A percentile compares a stretch with the other conserved stretches of the same genome.
Conservation (phyloP, 2,888 invertebrate genomes). For the Dusona sp. region DNA sequence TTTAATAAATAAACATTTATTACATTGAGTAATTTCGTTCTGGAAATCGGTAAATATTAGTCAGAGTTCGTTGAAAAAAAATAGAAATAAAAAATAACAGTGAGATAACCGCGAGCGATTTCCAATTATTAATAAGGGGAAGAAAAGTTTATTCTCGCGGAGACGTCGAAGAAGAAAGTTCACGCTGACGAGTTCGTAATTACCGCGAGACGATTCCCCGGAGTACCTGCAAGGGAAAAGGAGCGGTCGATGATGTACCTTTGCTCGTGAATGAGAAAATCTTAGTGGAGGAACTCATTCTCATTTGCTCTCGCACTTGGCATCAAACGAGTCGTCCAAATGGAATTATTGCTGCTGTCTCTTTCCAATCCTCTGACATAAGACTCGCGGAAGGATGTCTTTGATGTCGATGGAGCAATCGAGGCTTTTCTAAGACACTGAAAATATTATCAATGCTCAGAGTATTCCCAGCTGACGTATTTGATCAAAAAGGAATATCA, state of each 20-base stretch:
- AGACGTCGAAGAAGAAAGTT: conserved; percentile 58
- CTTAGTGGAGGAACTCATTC: conserved; percentile 32
- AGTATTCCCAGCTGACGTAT: not conserved
- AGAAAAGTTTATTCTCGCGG: conserved; percentile 63
- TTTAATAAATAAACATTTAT: not conserved
- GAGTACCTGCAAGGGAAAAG: conserved; percentile 38
- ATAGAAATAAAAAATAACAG: not conserved
- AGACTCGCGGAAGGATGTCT: conserved; percentile 67
- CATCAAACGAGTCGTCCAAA: conserved; percentile 69
- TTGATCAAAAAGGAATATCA: conserved; percentile 5
- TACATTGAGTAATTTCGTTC: not conserved
- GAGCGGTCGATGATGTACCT: conserved; percentile 28
- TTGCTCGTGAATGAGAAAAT: conserved; percentile 37
- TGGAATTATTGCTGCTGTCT: conserved; percentile 61
- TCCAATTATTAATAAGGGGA: conserved; percentile 62
- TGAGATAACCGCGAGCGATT: conserved; percentile 52
- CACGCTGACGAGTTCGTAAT: conserved; percentile 57
- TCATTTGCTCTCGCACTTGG: conserved; percentile 59
- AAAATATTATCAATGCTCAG: conserved; percentile 22
- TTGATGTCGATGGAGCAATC: conserved; percentile 76
- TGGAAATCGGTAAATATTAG: not conserved
- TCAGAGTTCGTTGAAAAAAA: not conserved
- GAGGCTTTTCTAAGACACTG: conserved; percentile 27
- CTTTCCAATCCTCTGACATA: conserved; percentile 30
- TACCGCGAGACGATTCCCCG: conserved; percentile 57